These are phyloP conservation scores for Helleia helle DNA, from an alignment of 2,888 invertebrate species.

Conservation along the genomic window DNA sequence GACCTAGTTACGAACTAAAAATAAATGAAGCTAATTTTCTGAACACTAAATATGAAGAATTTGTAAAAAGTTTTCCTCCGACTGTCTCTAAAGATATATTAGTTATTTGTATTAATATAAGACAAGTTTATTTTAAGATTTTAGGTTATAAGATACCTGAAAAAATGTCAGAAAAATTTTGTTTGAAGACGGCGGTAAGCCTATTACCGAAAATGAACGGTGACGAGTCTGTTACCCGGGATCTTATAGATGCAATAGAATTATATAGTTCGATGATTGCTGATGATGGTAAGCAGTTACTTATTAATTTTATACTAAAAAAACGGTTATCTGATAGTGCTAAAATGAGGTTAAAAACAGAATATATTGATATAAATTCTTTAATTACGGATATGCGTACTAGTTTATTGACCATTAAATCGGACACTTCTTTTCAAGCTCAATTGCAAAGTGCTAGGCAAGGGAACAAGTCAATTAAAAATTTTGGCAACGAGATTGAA, in stretches of 20 bases:
- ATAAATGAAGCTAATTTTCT: too few relatives aligned
- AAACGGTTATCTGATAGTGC: background rate
- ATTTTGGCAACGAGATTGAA: constrained; percentile 13
- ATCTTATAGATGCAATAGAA: background rate
- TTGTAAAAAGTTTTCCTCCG: too few relatives aligned
- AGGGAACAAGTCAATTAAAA: too few relatives aligned
- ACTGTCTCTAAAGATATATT: too few relatives aligned
- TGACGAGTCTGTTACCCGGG: background rate
- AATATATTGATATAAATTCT: background rate
- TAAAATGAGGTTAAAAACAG: background rate
- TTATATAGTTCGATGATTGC: constrained; percentile 1
- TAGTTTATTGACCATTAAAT: background rate
- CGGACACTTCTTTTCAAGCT: constrained; percentile 10
- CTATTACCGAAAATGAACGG: background rate
- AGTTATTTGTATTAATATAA: too few relatives aligned
- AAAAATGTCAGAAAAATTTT: background rate
- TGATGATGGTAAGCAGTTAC: constrained; percentile 2
- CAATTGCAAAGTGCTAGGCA: constrained; percentile 9
- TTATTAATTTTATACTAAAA: constrained; percentile 2
- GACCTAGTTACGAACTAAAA: too few relatives aligned
- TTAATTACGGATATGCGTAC: background rate
- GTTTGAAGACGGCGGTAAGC: background rate
- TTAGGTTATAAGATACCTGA: too few relatives aligned
- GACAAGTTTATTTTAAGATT: too few relatives aligned
- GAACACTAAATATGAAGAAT: too few relatives aligned